Conservation (phyloP, 2,797 vertebrate genomes). For the Oceanodroma leucorhoa region DNA sequence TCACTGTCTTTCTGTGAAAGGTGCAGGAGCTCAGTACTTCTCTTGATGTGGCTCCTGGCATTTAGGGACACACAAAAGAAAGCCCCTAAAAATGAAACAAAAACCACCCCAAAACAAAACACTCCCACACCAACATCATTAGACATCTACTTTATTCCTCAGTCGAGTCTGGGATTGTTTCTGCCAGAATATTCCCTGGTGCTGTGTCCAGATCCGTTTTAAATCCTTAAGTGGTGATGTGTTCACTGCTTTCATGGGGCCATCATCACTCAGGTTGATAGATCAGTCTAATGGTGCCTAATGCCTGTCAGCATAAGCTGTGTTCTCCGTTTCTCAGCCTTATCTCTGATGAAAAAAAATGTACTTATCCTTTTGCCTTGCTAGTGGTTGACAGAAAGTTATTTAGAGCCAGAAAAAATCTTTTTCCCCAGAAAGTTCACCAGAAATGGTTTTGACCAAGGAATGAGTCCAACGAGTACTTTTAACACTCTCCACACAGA, state of each 20-base stretch:
- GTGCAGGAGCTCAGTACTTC: neutral
- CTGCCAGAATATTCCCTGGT: neutral
- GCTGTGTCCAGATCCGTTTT: neutral
- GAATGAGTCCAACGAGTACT: neutral
- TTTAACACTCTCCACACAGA: neutral
- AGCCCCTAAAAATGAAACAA: neutral
- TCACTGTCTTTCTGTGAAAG: neutral
- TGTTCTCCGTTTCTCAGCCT: constrained; percentile 25
- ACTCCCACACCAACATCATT: neutral
- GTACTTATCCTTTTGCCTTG: constrained; percentile 21
- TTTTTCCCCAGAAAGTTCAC: neutral
- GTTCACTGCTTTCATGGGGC: neutral
- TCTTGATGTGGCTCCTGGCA: neutral
- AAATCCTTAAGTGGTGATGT: neutral
- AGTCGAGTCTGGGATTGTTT: neutral
- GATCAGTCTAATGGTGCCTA: constrained; percentile 11
- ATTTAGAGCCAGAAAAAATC: constrained; percentile 4
- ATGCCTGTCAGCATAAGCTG: constrained; percentile 27
- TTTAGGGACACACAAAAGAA: neutral
- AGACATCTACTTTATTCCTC: neutral
- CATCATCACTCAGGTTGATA: constrained; percentile 37
- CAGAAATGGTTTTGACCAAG: neutral
- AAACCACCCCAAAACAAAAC: neutral
- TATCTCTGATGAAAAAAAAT: neutral
- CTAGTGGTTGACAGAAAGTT: constrained; percentile 32